Base-by-base conservation (phyloP, 2,888 invertebrate species). In the Icerya purchasi region DNA sequence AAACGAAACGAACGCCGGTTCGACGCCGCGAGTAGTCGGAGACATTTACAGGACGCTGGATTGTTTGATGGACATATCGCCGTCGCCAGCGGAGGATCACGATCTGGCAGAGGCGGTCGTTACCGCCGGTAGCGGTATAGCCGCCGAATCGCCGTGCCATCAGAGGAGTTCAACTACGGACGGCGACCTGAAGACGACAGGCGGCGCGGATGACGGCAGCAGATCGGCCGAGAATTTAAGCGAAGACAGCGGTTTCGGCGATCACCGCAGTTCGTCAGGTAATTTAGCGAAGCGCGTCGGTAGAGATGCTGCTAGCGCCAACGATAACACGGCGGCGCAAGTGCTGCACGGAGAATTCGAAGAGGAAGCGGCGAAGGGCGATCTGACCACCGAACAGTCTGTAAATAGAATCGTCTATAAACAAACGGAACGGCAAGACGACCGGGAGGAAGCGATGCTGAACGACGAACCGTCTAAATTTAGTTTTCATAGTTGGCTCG, bases 161-260 rank as follows among this genome's bases (percentile, higher is more conserved):
- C n/a, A n/a, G n/a, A n/a, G n/a, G n/a, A n/a, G n/a, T n/a, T n/a
- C n/a, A n/a, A n/a, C n/a, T 66, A 55, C 74, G 74, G 22, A 58
- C 61, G 22, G 57, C 66, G 63, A 61, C 63, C 55, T 60, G 22
- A 54, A 61, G 61, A 60, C 61, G 58, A 65, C 63, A 59, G 54
- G 62, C 58, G 64, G 50, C 21, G 57, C n/a, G n/a, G n/a, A n/a
- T n/a, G n/a, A 8, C 36, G 36, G 36, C 14, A 36, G 8, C 14
- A 61, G 58, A 66, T 84, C 84, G 54, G 80, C 80, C 22, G 85
- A 86, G 69, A 85, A 85, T 75, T 74, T 86, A 64, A 84, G 84
- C 68, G 85, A 86, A 70, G 85, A 86, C 71, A 84, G 84, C 67
- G 85, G 85, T 58, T 73, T 73, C 64, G 67, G 68, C 22, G 72